Conservation (phyloP, 1,140 invertebrate genomes). For the Drosophila sp. region DNA sequence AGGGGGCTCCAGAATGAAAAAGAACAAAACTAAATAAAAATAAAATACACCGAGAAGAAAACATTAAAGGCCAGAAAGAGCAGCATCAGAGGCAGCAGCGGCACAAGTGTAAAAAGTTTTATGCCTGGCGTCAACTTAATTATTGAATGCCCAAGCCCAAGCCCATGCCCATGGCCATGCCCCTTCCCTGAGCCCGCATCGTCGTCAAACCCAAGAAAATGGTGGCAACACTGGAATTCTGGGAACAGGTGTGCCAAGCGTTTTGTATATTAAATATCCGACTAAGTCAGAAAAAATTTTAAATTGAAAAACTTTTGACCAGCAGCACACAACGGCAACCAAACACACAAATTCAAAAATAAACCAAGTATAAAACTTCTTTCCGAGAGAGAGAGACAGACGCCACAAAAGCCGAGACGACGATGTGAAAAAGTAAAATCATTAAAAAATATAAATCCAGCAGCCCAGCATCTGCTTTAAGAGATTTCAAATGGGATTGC, state of each 20-base stretch:
- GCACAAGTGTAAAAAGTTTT: slow-evolving; percentile 59
- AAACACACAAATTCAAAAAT: slow-evolving; percentile 68
- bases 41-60: not conserved
- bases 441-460: slow-evolving; percentile 47
- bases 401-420: slow-evolving; percentile 1
- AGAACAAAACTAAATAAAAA: slow-evolving; percentile 5
- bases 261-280: slow-evolving; percentile 76
- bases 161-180: not conserved
- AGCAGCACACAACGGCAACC: slow-evolving; percentile 14
- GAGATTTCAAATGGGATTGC: slow-evolving; percentile 47
- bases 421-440: slow-evolving; percentile 21
- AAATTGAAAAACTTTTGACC: slow-evolving; percentile 79
- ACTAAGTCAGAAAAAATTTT: slow-evolving; percentile 67
- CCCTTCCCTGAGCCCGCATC: slow-evolving; percentile 23
- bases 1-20: not conserved
- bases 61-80: slow-evolving; percentile 1
- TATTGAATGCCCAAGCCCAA: slow-evolving; percentile 60
- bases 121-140: slow-evolving; percentile 70
- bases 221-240: slow-evolving; percentile 19
- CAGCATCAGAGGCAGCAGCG: not conserved
- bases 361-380: slow-evolving; percentile 64
- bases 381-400: slow-evolving; percentile 28
- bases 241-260: slow-evolving; percentile 62
- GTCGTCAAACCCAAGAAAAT: slow-evolving; percentile 19
- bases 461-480: slow-evolving; percentile 28